phyloP scores from a whole-genome alignment of 2,888 invertebrate genomes.

The Callosobruchus maculatus region DNA sequence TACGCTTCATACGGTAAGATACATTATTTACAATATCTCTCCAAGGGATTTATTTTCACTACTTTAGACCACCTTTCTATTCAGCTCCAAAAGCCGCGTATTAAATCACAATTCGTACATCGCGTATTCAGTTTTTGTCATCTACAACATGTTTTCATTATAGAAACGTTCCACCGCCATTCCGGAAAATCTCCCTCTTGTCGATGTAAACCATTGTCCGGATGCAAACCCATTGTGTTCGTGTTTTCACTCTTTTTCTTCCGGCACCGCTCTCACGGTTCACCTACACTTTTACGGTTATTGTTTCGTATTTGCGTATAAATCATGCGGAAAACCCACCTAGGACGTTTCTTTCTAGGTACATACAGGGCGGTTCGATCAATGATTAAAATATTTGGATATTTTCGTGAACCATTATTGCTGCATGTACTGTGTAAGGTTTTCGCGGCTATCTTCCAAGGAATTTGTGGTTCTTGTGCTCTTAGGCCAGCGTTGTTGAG shows the following conservation, averaged over 20 bases:
- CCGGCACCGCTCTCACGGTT: constrained; percentile 33
- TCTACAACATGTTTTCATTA: neutral
- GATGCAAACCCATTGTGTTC: constrained; percentile 28
- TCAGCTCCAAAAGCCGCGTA: neutral
- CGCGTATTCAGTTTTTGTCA: neutral
- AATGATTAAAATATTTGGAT: neutral
- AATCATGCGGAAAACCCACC: constrained; percentile 36
- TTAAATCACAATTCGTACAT: neutral
- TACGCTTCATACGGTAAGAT: no score
- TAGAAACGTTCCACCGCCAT: neutral
- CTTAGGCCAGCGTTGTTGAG: no score
- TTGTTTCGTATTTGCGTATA: constrained; percentile 39
- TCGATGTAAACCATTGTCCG: neutral
- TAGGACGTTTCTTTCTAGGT: neutral
- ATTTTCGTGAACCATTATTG: no score
- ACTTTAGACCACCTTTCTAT: no score
- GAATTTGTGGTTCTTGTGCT: no score
- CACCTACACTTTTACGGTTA: constrained; percentile 40
- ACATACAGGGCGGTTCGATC: neutral
- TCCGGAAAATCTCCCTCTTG: neutral
- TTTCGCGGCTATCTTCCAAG: no score
- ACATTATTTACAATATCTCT: no score
- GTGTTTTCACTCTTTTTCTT: constrained; percentile 24
- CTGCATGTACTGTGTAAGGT: no score
- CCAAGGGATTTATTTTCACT: no score